These are phyloP conservation scores for Champsocephalus esox DNA, from an alignment of 2,797 vertebrate genomes.

Conservation along the genomic window DNA sequence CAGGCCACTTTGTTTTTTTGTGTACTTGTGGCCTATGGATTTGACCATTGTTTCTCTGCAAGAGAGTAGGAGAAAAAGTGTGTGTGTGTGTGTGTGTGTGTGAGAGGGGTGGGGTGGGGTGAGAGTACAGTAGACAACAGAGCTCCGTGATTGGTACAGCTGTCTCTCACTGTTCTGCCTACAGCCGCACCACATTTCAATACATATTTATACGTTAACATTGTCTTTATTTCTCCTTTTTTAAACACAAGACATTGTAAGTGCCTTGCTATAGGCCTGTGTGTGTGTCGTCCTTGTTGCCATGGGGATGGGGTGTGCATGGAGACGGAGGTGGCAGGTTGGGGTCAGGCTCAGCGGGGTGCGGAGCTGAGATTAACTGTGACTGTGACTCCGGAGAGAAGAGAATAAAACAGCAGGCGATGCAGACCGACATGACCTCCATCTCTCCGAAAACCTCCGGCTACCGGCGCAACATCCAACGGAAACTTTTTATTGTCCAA, in stretches of 20 bases:
- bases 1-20: constrained; percentile 78
- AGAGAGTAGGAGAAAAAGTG: constrained; percentile 49
- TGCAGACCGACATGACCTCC: constrained; percentile 65
- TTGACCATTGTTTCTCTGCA: constrained; percentile 77
- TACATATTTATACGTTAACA: constrained; percentile 16
- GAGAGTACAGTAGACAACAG: constrained; percentile 76
- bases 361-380: constrained; percentile 79
- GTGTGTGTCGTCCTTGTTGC: constrained; percentile 64
- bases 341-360: constrained; percentile 73
- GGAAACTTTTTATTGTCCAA: constrained; percentile 56
- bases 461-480: constrained; percentile 31
- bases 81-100: not conserved
- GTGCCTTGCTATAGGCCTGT: not conserved
- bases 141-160: constrained; percentile 69
- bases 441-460: constrained; percentile 49
- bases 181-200: constrained; percentile 25
- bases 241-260: not conserved
- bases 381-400: constrained; percentile 65
- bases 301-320: constrained; percentile 66
- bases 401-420: constrained; percentile 76
- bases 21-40: constrained; percentile 74
- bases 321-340: constrained; percentile 73
- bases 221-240: constrained; percentile 8
- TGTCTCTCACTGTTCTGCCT: constrained; percentile 65
- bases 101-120: constrained; percentile 12